These are phyloP conservation scores for Mamestra configurata DNA, from an alignment of 1,140 invertebrate species.

Conservation along the genomic window DNA sequence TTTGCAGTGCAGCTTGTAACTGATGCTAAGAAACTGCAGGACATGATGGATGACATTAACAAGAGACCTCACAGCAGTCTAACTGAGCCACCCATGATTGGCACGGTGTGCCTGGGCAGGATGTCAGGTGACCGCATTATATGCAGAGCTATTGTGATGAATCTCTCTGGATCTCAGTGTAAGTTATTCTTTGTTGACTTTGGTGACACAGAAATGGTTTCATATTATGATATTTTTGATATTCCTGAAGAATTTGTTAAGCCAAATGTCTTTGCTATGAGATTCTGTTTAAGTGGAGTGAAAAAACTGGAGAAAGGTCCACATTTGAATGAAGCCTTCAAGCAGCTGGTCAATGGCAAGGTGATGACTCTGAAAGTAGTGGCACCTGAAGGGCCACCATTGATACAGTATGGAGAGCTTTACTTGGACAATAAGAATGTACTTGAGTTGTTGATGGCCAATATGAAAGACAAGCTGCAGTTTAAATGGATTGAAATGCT, in stretches of 20 bases:
- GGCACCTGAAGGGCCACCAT: constrained; percentile 90
- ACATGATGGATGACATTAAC: constrained; percentile 91
- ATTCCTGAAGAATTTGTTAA: constrained; percentile 91
- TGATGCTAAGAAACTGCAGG: constrained; percentile 88
- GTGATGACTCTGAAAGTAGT: constrained; percentile 90
- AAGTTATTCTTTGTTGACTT: constrained; percentile 94
- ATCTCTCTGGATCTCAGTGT: constrained; percentile 88
- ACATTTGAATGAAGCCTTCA: constrained; percentile 91
- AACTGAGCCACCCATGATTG: constrained; percentile 90
- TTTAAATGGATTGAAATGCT: constrained; percentile 86
- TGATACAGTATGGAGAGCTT: constrained; percentile 92
- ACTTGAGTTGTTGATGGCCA: constrained; percentile 86
- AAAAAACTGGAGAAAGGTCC: constrained; percentile 90
- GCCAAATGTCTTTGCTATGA: constrained; percentile 91
- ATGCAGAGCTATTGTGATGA: constrained; percentile 92
- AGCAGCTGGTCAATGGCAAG: constrained; percentile 89
- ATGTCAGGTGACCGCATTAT: constrained; percentile 90
- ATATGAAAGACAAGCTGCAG: constrained; percentile 82
- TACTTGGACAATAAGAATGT: constrained; percentile 89
- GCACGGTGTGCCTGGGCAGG: constrained; percentile 91
- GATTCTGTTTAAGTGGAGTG: constrained; percentile 91
- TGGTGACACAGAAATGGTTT: constrained; percentile 92
- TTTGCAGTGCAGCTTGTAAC: constrained; percentile 92
- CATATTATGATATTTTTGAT: constrained; percentile 91
- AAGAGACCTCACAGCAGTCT: constrained; percentile 88